Conservation (phyloP, 2,797 vertebrate species). For the Coendou prehensilis region DNA sequence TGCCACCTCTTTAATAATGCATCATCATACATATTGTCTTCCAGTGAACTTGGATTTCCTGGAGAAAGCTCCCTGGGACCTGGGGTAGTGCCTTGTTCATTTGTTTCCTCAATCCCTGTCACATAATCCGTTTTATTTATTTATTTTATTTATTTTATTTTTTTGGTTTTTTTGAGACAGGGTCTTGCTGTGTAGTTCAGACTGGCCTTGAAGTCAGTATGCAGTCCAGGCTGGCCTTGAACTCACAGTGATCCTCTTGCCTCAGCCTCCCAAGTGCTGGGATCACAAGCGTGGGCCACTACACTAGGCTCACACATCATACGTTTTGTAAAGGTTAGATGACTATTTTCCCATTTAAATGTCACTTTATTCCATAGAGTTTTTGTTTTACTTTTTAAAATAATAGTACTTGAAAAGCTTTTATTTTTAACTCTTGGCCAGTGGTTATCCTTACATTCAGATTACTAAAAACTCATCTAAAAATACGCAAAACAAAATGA, state of each 20-base stretch:
- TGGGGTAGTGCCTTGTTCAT: neutral
- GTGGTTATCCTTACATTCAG: neutral
- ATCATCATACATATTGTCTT: neutral
- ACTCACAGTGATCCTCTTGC: neutral
- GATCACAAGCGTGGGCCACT: neutral
- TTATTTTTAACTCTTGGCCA: neutral
- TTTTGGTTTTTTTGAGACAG: neutral
- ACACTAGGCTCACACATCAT: neutral
- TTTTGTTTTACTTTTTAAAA: neutral
- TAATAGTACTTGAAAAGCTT: neutral
- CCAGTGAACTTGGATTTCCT: neutral
- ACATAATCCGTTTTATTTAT: neutral
- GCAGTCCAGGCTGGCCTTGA: neutral
- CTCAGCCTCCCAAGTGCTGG: neutral
- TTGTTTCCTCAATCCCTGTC: neutral
- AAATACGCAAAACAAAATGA: constrained; percentile 24
- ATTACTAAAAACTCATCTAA: neutral
- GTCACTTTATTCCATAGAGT: constrained; percentile 19
- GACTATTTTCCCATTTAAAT: constrained; percentile 6
- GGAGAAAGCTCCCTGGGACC: neutral
- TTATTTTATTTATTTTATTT: neutral
- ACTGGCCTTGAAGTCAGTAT: neutral
- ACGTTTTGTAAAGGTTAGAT: neutral
- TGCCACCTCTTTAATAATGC: neutral
- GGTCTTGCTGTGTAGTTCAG: neutral